Percentiles rank a stretch among this genome's conserved stretches.
phyloP scores from a whole-genome alignment of 2,113 vertebrate genomes.

The Rhizomys pruinosus region DNA sequence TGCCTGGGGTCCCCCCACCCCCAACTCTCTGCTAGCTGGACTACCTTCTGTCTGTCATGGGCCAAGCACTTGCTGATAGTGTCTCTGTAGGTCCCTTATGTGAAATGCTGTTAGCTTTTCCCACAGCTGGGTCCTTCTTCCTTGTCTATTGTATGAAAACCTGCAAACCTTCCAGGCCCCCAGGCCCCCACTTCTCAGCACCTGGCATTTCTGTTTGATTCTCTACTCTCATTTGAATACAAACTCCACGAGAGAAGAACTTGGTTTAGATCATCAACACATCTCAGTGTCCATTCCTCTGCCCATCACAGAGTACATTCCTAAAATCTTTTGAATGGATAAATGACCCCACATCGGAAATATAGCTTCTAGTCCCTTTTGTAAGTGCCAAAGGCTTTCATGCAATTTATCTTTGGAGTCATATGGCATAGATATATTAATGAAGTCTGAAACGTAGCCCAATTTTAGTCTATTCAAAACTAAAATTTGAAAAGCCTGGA shows the following conservation, averaged over 20 bases:
- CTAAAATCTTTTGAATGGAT: conserved; percentile 38
- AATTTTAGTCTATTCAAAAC: conserved; percentile 48
- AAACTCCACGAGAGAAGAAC: background rate
- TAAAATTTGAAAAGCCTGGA: conserved; percentile 46
- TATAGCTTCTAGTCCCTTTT: background rate
- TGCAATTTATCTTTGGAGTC: conserved; percentile 5
- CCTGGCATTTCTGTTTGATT: background rate
- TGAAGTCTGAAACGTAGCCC: conserved; percentile 33
- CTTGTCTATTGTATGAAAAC: background rate
- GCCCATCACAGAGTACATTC: background rate
- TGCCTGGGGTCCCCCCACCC: no score
- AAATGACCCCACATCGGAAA: conserved; percentile 19
- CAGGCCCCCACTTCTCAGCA: background rate
- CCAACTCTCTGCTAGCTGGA: background rate
- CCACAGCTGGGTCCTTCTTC: background rate
- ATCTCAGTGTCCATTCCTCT: background rate
- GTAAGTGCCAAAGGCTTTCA: conserved; percentile 17
- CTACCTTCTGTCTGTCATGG: background rate
- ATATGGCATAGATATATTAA: conserved; percentile 35
- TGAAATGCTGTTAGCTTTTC: background rate
- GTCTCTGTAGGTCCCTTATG: background rate
- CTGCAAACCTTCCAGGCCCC: background rate
- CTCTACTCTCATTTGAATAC: background rate
- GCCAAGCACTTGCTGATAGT: background rate
- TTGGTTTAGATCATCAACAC: background rate